Conservation (phyloP, 2,888 invertebrate species). For the Rotaria magnacalcarata region DNA sequence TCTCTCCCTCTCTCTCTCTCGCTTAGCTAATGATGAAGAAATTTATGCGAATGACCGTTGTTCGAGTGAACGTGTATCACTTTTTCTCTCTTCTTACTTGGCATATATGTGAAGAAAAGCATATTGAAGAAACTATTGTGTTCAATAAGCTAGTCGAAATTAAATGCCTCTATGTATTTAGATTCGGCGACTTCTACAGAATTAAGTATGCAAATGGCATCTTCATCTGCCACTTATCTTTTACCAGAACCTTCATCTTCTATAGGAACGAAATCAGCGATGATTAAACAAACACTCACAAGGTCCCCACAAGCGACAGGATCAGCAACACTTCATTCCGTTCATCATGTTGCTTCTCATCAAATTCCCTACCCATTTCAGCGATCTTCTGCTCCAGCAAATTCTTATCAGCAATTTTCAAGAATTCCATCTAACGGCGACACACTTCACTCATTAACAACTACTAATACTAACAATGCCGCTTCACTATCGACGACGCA, state of each 20-base stretch:
- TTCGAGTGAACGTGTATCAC: neutral
- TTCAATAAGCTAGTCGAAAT: neutral
- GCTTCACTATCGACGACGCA: neutral
- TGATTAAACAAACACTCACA: neutral
- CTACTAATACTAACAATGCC: neutral
- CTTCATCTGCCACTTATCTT: neutral
- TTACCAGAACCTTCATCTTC: neutral
- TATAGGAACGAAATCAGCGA: neutral
- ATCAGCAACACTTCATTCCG: neutral
- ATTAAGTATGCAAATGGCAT: neutral
- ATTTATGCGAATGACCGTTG: conserved; percentile 5
- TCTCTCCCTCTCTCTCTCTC: neutral
- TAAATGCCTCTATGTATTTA: neutral
- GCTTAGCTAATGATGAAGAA: neutral
- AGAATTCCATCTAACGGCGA: neutral
- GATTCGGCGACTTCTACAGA: neutral
- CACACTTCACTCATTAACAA: neutral
- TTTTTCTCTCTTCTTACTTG: neutral
- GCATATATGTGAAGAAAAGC: neutral
- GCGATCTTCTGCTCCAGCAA: neutral
- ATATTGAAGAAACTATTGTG: neutral
- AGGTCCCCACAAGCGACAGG: neutral
- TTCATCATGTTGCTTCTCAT: neutral
- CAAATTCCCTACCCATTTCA: neutral
- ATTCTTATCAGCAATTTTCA: neutral